A percentile compares a stretch with the other conserved stretches of the same genome.
phyloP scores from a whole-genome alignment of 2,888 invertebrate species.

The Drosophila limbata region DNA sequence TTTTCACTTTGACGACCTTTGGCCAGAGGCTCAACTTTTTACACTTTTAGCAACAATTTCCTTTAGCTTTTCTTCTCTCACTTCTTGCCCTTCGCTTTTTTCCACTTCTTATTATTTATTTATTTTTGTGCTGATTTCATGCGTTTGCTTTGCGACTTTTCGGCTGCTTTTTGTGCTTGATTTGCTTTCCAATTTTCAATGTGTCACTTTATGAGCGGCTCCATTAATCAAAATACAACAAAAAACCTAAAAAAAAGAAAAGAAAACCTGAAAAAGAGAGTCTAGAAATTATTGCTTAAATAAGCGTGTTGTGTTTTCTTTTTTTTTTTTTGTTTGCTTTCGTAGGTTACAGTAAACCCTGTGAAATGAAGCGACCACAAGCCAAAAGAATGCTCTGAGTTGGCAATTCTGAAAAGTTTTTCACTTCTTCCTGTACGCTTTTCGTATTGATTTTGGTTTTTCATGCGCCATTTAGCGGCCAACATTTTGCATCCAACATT shows the following conservation, averaged over 20 bases:
- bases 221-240: conserved; percentile 75
- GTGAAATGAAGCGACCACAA: conserved; percentile 73
- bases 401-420: conserved; percentile 63
- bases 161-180: conserved; percentile 73
- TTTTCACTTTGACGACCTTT: conserved; percentile 77
- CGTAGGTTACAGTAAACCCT: conserved; percentile 26
- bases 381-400: conserved; percentile 54
- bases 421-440: conserved; percentile 8
- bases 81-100: conserved; percentile 2
- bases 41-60: conserved; percentile 74
- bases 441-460: conserved; percentile 33
- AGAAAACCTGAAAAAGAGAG: conserved; percentile 54
- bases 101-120: conserved; percentile 53
- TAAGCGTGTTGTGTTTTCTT: conserved; percentile 67
- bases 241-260: conserved; percentile 26
- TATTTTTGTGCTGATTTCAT: conserved; percentile 76
- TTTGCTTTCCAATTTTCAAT: conserved; percentile 80
- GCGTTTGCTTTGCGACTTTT: conserved; percentile 68
- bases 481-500: conserved; percentile 59
- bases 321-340: conserved; percentile 3
- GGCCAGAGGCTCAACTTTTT: conserved; percentile 70
- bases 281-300: conserved; percentile 77
- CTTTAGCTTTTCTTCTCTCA: conserved; percentile 24
- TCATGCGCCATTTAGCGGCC: conserved; percentile 70
- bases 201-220: conserved; percentile 78